Evolutionary conservation across 2,888 invertebrate genomes (phyloP).

Genomic region (Harpalus rubripes): DNA sequence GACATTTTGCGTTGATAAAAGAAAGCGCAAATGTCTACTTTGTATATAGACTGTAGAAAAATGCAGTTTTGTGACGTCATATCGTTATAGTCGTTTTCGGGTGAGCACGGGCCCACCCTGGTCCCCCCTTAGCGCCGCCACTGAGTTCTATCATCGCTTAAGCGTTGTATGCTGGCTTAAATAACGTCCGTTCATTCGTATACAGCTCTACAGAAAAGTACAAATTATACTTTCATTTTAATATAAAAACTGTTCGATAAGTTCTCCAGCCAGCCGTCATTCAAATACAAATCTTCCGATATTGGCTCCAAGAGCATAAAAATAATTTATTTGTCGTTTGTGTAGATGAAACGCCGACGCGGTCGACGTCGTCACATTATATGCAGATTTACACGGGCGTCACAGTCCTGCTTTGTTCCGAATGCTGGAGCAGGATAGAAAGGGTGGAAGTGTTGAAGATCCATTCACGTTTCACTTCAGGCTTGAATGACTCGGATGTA

Average conservation of each 20-base stretch:
- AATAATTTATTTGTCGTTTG: conserved; percentile 61
- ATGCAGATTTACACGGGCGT: conserved; percentile 59
- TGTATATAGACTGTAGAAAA: too few species aligned
- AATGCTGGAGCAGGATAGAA: neutral
- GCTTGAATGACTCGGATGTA: conserved; percentile 44
- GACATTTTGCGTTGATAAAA: too few species aligned
- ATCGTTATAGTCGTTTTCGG: too few species aligned
- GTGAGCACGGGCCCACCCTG: too few species aligned
- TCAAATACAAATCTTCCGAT: conserved; percentile 49
- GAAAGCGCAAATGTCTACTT: too few species aligned
- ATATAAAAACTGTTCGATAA: neutral
- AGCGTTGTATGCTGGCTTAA: too few species aligned
- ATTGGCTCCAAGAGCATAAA: conserved; percentile 32
- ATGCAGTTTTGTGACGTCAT: too few species aligned
- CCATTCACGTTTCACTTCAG: conserved; percentile 64
- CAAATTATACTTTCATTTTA: neutral
- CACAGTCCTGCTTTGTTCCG: conserved; percentile 31
- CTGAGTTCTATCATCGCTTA: too few species aligned
- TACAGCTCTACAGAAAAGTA: neutral
- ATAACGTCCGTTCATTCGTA: too few species aligned
- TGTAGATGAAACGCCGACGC: conserved; percentile 12
- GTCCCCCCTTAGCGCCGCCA: too few species aligned
- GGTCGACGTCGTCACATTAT: conserved; percentile 44
- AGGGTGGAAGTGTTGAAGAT: conserved; percentile 22
- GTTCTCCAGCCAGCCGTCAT: neutral